phyloP scores from a whole-genome alignment of 92 coral and sea anemone genomes.

The Virgularia gustaviana region DNA sequence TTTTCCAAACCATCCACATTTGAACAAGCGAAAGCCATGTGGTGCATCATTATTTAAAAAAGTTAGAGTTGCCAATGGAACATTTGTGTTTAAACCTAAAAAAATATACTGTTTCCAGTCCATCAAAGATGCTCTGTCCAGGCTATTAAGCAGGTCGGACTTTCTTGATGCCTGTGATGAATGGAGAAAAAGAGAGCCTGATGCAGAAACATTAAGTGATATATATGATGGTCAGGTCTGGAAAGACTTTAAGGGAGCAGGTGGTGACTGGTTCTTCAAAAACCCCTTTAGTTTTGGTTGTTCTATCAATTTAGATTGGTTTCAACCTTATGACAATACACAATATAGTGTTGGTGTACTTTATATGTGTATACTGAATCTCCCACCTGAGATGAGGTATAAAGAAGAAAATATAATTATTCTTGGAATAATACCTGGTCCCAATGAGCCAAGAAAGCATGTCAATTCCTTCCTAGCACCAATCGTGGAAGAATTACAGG shows the following conservation, averaged over 20 bases:
- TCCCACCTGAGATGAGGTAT: constrained; percentile 34
- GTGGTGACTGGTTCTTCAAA: constrained; percentile 7
- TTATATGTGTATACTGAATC: constrained; percentile 34
- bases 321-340: constrained; percentile 40
- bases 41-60: constrained; percentile 24
- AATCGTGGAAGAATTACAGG: constrained; percentile 25
- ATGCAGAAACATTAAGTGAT: constrained; percentile 28
- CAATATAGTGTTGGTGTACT: constrained; percentile 42
- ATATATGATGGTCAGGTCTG: constrained; percentile 47
- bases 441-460: constrained; percentile 13
- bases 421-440: constrained; percentile 34
- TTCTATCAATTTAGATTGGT: constrained; percentile 38
- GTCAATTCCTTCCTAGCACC: constrained; percentile 24
- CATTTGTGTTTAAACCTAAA: constrained; percentile 28
- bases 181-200: constrained; percentile 21
- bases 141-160: constrained; percentile 17
- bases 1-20: constrained; percentile 41
- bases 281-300: constrained; percentile 36
- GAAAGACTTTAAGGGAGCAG: neutral
- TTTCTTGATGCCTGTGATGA: constrained; percentile 46
- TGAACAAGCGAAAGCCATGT: constrained; percentile 42
- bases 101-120: constrained; percentile 40
- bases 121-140: constrained; percentile 24
- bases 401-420: constrained; percentile 44
- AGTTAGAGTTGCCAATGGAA: constrained; percentile 11